These are phyloP conservation scores for Ditylenchus weischeri DNA, from an alignment of 2,888 invertebrate genomes.

Conservation along the genomic window DNA sequence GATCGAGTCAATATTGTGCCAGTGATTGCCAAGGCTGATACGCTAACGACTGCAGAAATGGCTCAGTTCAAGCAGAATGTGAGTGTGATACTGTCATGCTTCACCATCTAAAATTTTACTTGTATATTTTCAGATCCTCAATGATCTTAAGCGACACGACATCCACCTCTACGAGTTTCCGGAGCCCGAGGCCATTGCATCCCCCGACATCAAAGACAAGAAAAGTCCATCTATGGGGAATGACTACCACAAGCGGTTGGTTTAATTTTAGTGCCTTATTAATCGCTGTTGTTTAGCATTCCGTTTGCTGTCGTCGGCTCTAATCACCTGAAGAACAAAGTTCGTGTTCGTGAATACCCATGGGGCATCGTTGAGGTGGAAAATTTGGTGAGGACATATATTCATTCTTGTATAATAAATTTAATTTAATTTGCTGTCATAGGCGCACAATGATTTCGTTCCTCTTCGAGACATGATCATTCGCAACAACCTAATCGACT, in stretches of 20 bases:
- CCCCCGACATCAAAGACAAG: background rate
- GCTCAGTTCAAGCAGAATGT: slow-evolving; percentile 77
- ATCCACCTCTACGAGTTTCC: slow-evolving; percentile 99
- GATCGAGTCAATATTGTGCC: slow-evolving; percentile 99
- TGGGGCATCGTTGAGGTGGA: slow-evolving; percentile 97
- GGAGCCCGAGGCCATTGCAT: slow-evolving; percentile 64
- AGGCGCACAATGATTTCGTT: slow-evolving; percentile 88
- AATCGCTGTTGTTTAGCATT: slow-evolving; percentile 66
- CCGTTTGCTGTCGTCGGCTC: slow-evolving; percentile 98
- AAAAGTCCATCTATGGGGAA: background rate
- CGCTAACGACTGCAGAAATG: slow-evolving; percentile 95
- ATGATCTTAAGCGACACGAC: slow-evolving; percentile 92
- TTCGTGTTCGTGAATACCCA: slow-evolving; percentile 86
- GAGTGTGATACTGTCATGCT: slow-evolving; percentile 8
- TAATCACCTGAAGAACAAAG: slow-evolving; percentile 80
- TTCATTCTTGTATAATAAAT: no score
- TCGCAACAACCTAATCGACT: slow-evolving; percentile 51
- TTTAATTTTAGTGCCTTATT: no score
- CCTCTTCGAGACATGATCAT: slow-evolving; percentile 91
- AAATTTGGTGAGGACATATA: slow-evolving; percentile 74
- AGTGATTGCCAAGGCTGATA: slow-evolving; percentile 96
- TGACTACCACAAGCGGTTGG: slow-evolving; percentile 3
- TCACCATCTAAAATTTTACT: slow-evolving; percentile 2
- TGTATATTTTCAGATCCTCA: slow-evolving; percentile 68
- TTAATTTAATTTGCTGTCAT: no score